Evolutionary conservation across 2,797 vertebrate species (phyloP).

Genomic region (Brachyrhaphis roseni): DNA sequence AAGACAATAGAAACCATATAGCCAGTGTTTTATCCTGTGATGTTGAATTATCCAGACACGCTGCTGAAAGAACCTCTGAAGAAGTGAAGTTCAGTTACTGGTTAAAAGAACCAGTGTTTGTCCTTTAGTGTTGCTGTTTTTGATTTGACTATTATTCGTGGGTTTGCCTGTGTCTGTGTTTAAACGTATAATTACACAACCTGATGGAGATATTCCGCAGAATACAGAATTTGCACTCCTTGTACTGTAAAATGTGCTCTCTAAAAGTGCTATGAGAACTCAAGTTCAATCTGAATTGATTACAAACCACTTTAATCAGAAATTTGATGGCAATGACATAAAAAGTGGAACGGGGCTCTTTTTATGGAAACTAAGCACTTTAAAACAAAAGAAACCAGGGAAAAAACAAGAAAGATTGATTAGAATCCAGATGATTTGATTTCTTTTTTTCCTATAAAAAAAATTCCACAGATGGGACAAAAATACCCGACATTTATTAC

Average conservation of each 20-base stretch:
- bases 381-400: not conserved
- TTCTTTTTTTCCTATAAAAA: not conserved
- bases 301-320: conserved; percentile 1
- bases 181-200: not conserved
- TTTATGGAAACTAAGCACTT: not conserved
- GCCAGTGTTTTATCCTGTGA: not conserved
- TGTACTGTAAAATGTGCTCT: not conserved
- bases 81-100: not conserved
- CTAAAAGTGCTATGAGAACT: not conserved
- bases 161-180: not conserved
- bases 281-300: not conserved
- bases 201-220: not conserved
- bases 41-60: not conserved
- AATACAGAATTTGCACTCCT: not conserved
- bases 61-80: not conserved
- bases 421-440: not conserved
- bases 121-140: not conserved
- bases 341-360: not conserved
- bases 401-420: not conserved
- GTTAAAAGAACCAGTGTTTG: not conserved
- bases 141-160: not conserved
- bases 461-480: not conserved
- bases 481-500: not conserved
- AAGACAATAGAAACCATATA: not conserved
- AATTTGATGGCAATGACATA: not conserved